Evolutionary conservation across 2,113 vertebrate genomes (phyloP), one percentile per base, ranked within the genome.

Genomic region (Prionailurus bengalensis): DNA sequence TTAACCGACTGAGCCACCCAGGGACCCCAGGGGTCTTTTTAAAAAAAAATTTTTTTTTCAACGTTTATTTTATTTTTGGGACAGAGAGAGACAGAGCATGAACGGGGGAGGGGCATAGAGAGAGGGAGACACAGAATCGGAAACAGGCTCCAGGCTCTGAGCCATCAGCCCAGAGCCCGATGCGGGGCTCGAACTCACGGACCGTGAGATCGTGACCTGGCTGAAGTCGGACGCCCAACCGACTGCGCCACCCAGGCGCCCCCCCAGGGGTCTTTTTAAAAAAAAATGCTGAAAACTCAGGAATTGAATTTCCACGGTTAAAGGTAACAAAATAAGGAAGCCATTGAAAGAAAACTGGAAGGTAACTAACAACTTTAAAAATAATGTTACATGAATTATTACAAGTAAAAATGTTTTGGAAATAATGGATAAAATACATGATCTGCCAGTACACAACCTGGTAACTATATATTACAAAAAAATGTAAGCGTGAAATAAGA

Each of bases 341-440:
- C 66, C 53, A 73, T 1, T 71, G 85, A 95, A 93, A n/a, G 48
- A 93, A 96, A 97, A 70, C 0, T 7, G 68, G 96, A 82, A 51
- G 80, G 92, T 97, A 81, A 87, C 36, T 83, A 92, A 94, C 36
- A 95, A 89, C n/a, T 87, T 97, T 58, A 39, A 96, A 97, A 91
- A 73, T 80, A 70, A 81, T 68, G 42, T n/a, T 86, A 89, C 12
- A 53, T 79, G 55, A 95, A 86, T 92, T 95, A 89, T 53, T 65
- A 29, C 39, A 68, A 68, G 29, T 68, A 91, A 92, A 76, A 87
- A 74, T 90, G 94, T 80, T 51, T 63, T 82, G 11, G 42, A 61
- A 97, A 73, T 58, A 97, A 90, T 71, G 7, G 48, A 83, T 63
- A 95, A 94, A 89, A 96, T 68, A 79, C 15, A 97, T n/a, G 25